Base-by-base conservation (phyloP, 1,140 invertebrate species). In the Diachasma alloeum region DNA sequence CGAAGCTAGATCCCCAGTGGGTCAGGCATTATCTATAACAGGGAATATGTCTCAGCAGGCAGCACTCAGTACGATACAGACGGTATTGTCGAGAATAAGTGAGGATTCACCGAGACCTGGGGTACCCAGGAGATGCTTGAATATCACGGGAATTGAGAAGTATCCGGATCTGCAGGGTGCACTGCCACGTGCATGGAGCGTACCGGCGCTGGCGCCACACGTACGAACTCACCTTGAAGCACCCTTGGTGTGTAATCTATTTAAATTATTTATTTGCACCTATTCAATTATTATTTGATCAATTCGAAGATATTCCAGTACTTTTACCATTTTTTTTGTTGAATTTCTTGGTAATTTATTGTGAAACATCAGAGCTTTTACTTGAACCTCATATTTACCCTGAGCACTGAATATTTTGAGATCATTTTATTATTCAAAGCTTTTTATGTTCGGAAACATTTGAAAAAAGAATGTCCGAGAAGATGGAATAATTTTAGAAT, bases 171-270 rank as follows among this genome's bases (percentile, higher is more conserved):
- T 96, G 72, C 92, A 93, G 81, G 91, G 91, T 46, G 89, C 90
- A 1, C 88, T 96, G 79, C 94, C 94, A 0, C 89, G 93, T 77
- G 93, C 94, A 77, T 95, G 94, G 94, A 95, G 94, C 42, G 90
- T 94, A 79, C 95, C 95, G 22, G 91, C 91, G 76, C 85, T 92
- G 80, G 90, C 90, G 73, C 84, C 90, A 26, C 85, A 84, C 53
- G 85, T 90, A 82, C 90, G 88, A 75, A 88, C 90, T 37, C 84
- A 91, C 70, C 88, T 94, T 19, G 91, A 93, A 81, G 92, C 93
- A 36, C 93, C 93, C 13, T 87, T 94, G 83, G 90, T 90, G 68
- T 13, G 84, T 87, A 78, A 13, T 24, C 74, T 31, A 3, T 3
- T 31, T 31, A 31, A 31, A 31, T 31, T 6, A 31, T 11, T 53